phyloP scores from a whole-genome alignment of 2,797 vertebrate species.

The Arctocebus calabarensis region DNA sequence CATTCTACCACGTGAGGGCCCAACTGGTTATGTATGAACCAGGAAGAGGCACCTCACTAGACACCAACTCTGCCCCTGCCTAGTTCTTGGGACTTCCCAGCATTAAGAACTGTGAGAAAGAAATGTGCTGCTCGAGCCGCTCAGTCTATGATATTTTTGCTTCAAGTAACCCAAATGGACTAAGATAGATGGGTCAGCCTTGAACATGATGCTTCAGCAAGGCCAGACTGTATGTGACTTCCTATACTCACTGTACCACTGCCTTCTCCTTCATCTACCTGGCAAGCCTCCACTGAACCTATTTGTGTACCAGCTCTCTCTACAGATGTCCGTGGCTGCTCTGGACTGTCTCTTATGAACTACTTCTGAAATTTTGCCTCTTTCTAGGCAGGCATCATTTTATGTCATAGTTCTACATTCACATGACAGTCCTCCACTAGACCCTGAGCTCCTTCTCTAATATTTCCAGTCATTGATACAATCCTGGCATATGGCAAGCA shows the following conservation, averaged over 20 bases:
- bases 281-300: not conserved
- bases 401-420: not conserved
- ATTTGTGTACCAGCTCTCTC: not conserved
- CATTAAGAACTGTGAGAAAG: not conserved
- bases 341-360: not conserved
- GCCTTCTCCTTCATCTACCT: not conserved
- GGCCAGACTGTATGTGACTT: not conserved
- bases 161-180: not conserved
- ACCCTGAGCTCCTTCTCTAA: not conserved
- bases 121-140: not conserved
- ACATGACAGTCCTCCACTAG: not conserved
- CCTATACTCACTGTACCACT: not conserved
- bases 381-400: not conserved
- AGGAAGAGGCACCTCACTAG: not conserved
- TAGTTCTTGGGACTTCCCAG: not conserved
- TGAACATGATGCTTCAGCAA: not conserved
- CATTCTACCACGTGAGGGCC: not conserved
- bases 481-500: not conserved
- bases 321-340: not conserved
- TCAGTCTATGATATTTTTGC: not conserved
- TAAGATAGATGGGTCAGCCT: not conserved
- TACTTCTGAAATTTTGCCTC: not conserved
- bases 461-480: not conserved
- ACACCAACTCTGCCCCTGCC: not conserved
- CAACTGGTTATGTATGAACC: not conserved